Evolutionary conservation across 2,113 vertebrate species (phyloP).

Genomic region (Tragelaphus imberbis): DNA sequence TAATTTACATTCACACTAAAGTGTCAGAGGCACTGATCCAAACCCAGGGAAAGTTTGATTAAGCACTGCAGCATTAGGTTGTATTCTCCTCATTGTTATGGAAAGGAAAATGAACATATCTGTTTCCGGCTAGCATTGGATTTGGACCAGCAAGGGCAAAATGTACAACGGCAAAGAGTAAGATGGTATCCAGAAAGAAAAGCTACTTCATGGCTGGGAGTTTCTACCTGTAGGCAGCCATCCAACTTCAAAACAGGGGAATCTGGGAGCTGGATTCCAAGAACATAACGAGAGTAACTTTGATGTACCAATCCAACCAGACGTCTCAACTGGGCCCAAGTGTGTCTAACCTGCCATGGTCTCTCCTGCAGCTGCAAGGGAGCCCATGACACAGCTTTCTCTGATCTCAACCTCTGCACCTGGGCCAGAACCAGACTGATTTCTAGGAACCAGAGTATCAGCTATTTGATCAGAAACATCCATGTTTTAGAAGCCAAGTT

Average conservation of each 20-base stretch:
- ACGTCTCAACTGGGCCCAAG: background rate
- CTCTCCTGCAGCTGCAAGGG: background rate
- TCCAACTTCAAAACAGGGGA: background rate
- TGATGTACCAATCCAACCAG: background rate
- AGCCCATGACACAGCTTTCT: background rate
- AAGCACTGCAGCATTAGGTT: background rate
- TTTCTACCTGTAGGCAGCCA: background rate
- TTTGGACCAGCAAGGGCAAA: background rate
- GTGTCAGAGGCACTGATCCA: background rate
- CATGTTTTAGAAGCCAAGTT: background rate
- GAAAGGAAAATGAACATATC: background rate
- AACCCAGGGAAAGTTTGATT: background rate
- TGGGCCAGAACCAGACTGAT: background rate
- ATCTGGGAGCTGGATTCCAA: background rate
- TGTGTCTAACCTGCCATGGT: no score
- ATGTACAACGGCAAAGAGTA: background rate
- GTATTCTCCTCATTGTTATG: background rate
- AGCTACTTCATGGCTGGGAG: background rate
- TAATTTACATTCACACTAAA: background rate
- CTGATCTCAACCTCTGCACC: background rate
- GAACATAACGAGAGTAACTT: background rate
- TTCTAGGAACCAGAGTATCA: conserved; percentile 23
- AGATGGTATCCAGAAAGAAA: background rate
- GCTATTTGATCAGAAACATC: background rate
- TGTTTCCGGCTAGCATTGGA: background rate